Conservation (phyloP, 2,888 invertebrate genomes). For the Cecidostiba fungosa region DNA sequence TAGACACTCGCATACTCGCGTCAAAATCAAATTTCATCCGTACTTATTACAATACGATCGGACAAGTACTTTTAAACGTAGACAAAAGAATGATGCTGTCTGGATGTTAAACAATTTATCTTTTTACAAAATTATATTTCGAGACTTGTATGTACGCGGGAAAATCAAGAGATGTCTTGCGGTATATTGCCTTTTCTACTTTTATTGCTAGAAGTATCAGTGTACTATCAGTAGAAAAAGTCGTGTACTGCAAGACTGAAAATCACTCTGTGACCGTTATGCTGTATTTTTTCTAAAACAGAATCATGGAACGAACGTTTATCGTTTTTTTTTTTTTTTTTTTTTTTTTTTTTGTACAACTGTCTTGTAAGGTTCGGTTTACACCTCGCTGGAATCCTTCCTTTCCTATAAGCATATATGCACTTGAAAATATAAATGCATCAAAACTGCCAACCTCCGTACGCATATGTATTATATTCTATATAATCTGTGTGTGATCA, state of each 20-base stretch:
- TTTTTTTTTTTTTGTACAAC: no score
- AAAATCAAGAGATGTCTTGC: neutral
- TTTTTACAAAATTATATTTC: neutral
- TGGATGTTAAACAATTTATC: neutral
- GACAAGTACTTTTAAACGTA: conserved; percentile 39
- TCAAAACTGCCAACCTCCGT: conserved; percentile 57
- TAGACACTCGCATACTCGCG: neutral
- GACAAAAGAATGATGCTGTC: conserved; percentile 24
- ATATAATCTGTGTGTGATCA: conserved; percentile 49
- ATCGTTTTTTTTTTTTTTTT: no score
- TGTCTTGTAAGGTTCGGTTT: no score
- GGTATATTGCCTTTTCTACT: neutral
- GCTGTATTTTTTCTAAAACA: neutral
- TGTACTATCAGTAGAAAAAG: neutral
- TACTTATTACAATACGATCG: conserved; percentile 28
- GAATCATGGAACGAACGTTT: neutral
- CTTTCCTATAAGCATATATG: conserved; percentile 11
- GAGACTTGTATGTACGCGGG: neutral
- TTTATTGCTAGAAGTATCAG: no score
- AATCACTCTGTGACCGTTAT: neutral
- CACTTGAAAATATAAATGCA: neutral
- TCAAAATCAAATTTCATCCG: conserved; percentile 22
- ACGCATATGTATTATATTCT: conserved; percentile 26
- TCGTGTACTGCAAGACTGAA: neutral
- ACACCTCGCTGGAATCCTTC: neutral